Evolutionary conservation across 2,888 invertebrate species (phyloP), one percentile per base, ranked within the genome.

Genomic region (Lapara coniferarum): DNA sequence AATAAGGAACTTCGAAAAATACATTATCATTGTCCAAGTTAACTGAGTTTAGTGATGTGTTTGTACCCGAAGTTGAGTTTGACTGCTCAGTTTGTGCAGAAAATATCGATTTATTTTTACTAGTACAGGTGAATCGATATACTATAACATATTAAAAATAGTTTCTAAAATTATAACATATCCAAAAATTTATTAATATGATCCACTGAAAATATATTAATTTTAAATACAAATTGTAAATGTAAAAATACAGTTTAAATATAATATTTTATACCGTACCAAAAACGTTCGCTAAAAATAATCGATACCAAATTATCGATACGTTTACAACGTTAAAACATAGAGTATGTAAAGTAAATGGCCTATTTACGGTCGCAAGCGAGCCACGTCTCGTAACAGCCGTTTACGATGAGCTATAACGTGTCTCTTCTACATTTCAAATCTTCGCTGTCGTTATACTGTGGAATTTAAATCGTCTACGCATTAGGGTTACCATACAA

Each of bases 331-430:
- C n/a, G 16, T 19, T 16, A 55, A 8, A 19, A 12, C 19, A 55
- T n/a, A 63, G 44, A n/a, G 63, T 63, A 63, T 63, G 46, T 59
- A 59, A 63, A 63, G 63, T 63, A 63, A 49, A 66, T 53, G 53
- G 51, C 44, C 52, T 69, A 25, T 58, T 66, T 66, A 49, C 53
- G 46, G n/a, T 69, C 63, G 68, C 68, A 73, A 68, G 73, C 75
- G 70, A 72, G 70, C 70, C 71, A 71, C 71, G 71, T 53, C 46
- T 67, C 37, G 66, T 63, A 19, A 68, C 56, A 68, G 51, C 19
- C 56, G 51, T 84, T 85, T 82, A 86, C 83, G 83, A 81, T 72
- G 70, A 74, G 72, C 74, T 73, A 72, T 76, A 77, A 75, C 75
- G 74, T 77, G 75, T 75, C 70, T 74, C 76, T 78, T 77, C 74